Percentiles rank a stretch among this genome's conserved stretches.
phyloP scores from a whole-genome alignment of 2,113 vertebrate species.

The Centropus unirufus region DNA sequence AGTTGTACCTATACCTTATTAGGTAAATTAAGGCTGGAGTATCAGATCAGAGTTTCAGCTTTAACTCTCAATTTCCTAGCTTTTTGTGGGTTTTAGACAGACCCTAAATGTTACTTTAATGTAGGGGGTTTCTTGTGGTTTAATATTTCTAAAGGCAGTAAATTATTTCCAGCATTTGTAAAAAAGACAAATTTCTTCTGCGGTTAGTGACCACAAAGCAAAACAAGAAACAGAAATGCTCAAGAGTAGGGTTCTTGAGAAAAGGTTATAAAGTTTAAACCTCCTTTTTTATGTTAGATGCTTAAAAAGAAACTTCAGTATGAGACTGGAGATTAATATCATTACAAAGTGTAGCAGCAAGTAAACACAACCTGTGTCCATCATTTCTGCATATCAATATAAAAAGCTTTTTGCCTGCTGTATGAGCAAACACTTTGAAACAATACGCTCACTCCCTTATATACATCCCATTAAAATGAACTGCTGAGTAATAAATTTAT shows the following conservation, averaged over 20 bases:
- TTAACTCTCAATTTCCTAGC: slow-evolving; percentile 78
- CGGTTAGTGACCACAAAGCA: slow-evolving; percentile 81
- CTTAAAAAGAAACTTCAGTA: slow-evolving; percentile 48
- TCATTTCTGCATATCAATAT: not conserved
- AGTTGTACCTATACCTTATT: not conserved
- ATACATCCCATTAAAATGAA: not conserved
- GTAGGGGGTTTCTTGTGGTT: slow-evolving; percentile 72
- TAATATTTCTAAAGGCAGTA: slow-evolving; percentile 83
- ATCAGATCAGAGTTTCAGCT: slow-evolving; percentile 63
- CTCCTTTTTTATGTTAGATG: slow-evolving; percentile 62
- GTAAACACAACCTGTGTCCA: not conserved
- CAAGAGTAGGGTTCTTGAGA: slow-evolving; percentile 55
- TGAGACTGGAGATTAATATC: slow-evolving; percentile 29
- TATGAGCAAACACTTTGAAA: not conserved
- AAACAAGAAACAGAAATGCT: slow-evolving; percentile 81
- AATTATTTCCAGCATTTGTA: slow-evolving; percentile 82
- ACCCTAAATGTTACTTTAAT: slow-evolving; percentile 76
- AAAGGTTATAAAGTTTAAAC: slow-evolving; percentile 70
- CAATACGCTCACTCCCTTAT: not conserved
- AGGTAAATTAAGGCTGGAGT: slow-evolving; percentile 52
- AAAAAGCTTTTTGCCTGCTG: not conserved
- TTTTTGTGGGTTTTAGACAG: slow-evolving; percentile 74
- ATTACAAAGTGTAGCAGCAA: slow-evolving; percentile 37
- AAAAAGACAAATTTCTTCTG: slow-evolving; percentile 82
- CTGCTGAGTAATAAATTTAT: slow-evolving; percentile 22